A percentile compares a stretch with the other conserved stretches of the same genome.
Evolutionary conservation across 1,140 invertebrate species (phyloP).

Genomic region (Drosophila fuyamai): DNA sequence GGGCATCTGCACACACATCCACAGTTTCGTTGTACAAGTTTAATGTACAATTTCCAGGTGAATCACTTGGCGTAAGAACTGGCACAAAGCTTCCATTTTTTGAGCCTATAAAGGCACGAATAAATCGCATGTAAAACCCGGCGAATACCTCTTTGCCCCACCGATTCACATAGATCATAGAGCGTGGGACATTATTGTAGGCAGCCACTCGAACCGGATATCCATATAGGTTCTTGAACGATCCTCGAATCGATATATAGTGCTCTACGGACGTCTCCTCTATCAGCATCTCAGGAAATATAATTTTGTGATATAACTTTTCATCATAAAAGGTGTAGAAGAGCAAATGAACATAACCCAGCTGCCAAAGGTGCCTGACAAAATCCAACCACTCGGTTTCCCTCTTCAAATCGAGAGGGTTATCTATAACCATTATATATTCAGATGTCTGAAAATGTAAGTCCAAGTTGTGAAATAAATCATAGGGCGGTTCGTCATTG

Average conservation of each 20-base stretch:
- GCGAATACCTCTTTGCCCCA: constrained; percentile 25
- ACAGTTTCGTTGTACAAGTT: constrained; percentile 26
- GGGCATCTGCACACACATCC: constrained; percentile 58
- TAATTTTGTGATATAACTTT: constrained; percentile 32
- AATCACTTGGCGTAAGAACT: constrained; percentile 22
- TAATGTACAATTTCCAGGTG: constrained; percentile 45
- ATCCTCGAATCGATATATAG: neutral
- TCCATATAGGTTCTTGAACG: constrained; percentile 23
- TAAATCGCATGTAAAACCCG: constrained; percentile 57
- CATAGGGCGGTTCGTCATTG: constrained; percentile 17
- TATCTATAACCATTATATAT: constrained; percentile 40
- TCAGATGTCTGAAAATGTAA: constrained; percentile 44
- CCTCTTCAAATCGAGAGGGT: neutral
- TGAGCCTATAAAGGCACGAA: constrained; percentile 29
- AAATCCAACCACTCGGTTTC: constrained; percentile 38
- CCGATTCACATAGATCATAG: constrained; percentile 31
- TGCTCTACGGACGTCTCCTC: constrained; percentile 1
- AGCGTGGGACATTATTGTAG: constrained; percentile 53
- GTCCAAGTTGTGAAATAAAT: constrained; percentile 9
- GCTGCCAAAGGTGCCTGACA: constrained; percentile 13
- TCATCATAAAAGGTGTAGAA: constrained; percentile 13
- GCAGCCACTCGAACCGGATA: constrained; percentile 43
- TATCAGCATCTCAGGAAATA: constrained; percentile 36
- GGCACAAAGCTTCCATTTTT: constrained; percentile 58
- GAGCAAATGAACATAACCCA: constrained; percentile 46